Conservation (phyloP, 2,113 vertebrate genomes). For the Toxotes jaculatrix region DNA sequence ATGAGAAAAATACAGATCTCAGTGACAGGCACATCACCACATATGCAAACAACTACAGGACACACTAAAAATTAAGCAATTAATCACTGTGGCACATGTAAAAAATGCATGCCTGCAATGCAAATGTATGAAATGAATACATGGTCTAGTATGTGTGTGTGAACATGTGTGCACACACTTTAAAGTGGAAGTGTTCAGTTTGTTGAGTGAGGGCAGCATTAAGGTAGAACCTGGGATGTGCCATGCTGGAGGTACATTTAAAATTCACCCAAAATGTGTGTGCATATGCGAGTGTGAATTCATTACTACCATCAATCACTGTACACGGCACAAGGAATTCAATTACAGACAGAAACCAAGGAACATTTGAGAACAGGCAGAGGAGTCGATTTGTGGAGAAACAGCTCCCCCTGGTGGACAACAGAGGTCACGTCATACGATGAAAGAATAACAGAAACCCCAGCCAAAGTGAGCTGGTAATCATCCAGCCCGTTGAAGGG, state of each 20-base stretch:
- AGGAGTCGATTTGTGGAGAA: constrained; percentile 74
- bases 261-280: constrained; percentile 66
- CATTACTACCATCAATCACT: constrained; percentile 83
- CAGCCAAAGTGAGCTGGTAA: background rate
- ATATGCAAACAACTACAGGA: constrained; percentile 17
- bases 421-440: background rate
- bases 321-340: constrained; percentile 74
- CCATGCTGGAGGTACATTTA: constrained; percentile 72
- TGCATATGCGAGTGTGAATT: constrained; percentile 65
- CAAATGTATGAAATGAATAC: constrained; percentile 20
- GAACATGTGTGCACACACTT: background rate
- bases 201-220: constrained; percentile 56
- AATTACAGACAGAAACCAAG: constrained; percentile 67
- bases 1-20: constrained; percentile 42
- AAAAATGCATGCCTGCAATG: constrained; percentile 4
- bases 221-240: constrained; percentile 47
- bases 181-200: constrained; percentile 29
- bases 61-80: constrained; percentile 33
- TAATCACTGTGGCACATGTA: constrained; percentile 11
- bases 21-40: background rate
- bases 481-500: background rate
- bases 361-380: constrained; percentile 31
- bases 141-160: constrained; percentile 7
- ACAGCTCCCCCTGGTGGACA: constrained; percentile 80
- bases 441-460: background rate